Conservation (phyloP, 1,140 invertebrate species). For the Apolygus lucorum region DNA sequence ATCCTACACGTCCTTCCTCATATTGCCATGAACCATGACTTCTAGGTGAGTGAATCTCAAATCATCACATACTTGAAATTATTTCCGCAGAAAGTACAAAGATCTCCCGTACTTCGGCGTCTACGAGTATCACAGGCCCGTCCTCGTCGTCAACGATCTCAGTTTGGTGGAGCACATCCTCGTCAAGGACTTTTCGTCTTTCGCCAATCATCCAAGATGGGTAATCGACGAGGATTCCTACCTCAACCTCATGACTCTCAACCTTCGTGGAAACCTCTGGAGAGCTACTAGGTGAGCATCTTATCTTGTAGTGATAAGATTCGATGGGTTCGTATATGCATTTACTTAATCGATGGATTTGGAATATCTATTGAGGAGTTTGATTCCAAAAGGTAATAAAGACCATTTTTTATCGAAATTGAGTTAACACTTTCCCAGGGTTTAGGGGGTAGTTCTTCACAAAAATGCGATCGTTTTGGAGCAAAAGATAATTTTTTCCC, state of each 20-base stretch:
- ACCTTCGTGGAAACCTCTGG: neutral
- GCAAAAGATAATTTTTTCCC: no score
- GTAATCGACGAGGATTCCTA: neutral
- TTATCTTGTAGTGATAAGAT: no score
- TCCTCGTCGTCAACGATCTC: neutral
- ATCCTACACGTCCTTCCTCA: neutral
- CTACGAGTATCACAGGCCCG: neutral
- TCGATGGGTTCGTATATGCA: no score
- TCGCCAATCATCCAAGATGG: neutral
- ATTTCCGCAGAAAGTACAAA: neutral
- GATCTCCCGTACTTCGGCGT: neutral
- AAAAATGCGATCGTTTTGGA: no score
- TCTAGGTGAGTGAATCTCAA: no score
- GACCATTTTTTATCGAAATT: no score
- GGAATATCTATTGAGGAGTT: neutral
- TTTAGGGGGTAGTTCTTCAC: no score
- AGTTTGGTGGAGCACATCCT: conserved; percentile 3
- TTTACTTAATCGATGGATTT: no score
- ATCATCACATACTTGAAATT: neutral
- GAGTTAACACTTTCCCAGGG: no score
- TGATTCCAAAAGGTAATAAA: no score
- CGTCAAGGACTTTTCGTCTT: conserved; percentile 1
- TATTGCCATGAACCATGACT: no score
- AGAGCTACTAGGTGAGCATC: neutral
- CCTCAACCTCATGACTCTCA: neutral